Conservation (phyloP, 2,113 vertebrate genomes). For the Apeltes quadracus region DNA sequence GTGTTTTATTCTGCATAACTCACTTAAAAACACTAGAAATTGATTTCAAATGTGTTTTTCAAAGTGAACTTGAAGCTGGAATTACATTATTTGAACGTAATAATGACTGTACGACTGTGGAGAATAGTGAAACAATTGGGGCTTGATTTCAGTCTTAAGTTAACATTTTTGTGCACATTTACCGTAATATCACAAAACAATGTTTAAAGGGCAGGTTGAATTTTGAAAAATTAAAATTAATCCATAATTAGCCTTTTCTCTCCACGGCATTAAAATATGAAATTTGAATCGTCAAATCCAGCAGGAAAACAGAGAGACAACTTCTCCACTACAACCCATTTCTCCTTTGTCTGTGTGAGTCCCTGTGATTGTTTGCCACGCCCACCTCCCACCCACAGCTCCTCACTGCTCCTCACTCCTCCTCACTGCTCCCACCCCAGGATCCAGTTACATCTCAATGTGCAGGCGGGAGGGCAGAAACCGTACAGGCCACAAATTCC, state of each 20-base stretch:
- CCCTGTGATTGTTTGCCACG: background rate
- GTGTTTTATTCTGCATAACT: too few species aligned
- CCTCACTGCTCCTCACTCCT: background rate
- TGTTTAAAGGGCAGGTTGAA: background rate
- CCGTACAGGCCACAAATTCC: constrained; percentile 31
- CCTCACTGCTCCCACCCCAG: constrained; percentile 7
- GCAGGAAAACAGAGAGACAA: background rate
- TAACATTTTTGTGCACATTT: background rate
- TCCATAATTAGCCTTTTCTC: too few species aligned
- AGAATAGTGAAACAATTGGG: background rate
- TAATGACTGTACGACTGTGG: background rate
- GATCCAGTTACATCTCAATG: constrained; percentile 2
- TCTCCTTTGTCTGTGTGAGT: background rate
- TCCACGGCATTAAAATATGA: background rate
- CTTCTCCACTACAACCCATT: background rate
- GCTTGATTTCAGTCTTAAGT: background rate
- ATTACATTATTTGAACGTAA: background rate
- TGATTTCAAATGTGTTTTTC: background rate
- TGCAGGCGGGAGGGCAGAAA: constrained; percentile 15
- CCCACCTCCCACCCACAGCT: constrained; percentile 12
- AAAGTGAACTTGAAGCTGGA: background rate
- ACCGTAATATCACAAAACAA: background rate
- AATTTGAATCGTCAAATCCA: background rate
- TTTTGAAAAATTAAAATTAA: too few species aligned
- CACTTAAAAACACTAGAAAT: background rate